These are phyloP conservation scores for Stenchaetothrips biformis DNA, from an alignment of 2,888 invertebrate genomes.

Conservation along the genomic window DNA sequence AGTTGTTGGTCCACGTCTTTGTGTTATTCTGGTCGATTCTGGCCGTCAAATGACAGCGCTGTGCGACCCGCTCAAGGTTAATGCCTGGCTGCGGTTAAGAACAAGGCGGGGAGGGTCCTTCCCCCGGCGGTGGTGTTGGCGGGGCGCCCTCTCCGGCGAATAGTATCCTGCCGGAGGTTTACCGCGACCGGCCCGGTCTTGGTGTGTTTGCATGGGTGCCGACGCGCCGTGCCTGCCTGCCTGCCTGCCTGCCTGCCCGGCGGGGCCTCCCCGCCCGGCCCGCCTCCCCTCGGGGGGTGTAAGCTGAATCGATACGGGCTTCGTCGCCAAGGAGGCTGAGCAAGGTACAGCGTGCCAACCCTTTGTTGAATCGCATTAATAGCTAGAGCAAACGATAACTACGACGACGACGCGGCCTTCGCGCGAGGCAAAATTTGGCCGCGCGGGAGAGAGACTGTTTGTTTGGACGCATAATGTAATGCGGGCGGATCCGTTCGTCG, in stretches of 20 bases:
- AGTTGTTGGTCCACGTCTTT: no score
- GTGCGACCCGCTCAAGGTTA: background rate
- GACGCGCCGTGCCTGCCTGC: background rate
- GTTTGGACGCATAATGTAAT: no score
- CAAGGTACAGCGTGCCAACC: background rate
- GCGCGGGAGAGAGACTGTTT: no score
- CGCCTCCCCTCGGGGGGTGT: no score
- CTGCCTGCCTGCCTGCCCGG: background rate
- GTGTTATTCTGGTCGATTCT: background rate
- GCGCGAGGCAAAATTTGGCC: no score
- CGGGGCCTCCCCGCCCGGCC: no score
- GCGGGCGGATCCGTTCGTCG: no score
- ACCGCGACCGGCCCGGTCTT: background rate
- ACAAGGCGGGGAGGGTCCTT: background rate
- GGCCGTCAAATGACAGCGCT: background rate
- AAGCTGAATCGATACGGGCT: no score
- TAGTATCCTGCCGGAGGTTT: background rate
- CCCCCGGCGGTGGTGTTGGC: no score
- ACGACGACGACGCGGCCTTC: no score
- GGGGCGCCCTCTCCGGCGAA: no score
- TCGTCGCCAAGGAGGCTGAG: no score
- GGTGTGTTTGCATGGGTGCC: slow-evolving; percentile 23
- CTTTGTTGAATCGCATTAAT: slow-evolving; percentile 22
- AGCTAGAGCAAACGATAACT: slow-evolving; percentile 8
- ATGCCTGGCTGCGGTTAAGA: slow-evolving; percentile 20